These are phyloP conservation scores for Himalopsyche tibetana DNA, from an alignment of 2,888 invertebrate genomes.

Conservation along the genomic window DNA sequence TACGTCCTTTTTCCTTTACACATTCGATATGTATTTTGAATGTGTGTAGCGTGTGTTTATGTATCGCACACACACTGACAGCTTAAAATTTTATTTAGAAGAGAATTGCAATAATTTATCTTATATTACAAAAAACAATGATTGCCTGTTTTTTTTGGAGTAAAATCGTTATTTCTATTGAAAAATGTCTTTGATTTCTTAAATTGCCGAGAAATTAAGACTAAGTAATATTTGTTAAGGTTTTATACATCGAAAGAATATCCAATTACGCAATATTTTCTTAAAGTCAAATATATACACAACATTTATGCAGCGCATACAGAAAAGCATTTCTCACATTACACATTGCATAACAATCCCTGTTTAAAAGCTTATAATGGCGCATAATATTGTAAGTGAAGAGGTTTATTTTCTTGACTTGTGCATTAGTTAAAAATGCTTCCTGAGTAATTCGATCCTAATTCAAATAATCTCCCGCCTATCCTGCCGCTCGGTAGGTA, in stretches of 20 bases:
- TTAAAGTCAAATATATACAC: not conserved
- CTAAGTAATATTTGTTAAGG: not conserved
- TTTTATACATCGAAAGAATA: not conserved
- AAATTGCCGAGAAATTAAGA: not conserved
- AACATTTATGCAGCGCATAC: not conserved
- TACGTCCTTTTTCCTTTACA: too few relatives aligned
- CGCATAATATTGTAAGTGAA: slow-evolving; percentile 27
- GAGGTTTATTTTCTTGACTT: slow-evolving; percentile 30
- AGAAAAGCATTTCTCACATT: not conserved
- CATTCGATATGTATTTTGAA: too few relatives aligned
- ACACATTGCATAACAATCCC: slow-evolving; percentile 26
- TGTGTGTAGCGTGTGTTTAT: too few relatives aligned
- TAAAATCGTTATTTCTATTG: too few relatives aligned
- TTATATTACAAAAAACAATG: too few relatives aligned
- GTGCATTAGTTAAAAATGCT: slow-evolving; percentile 45
- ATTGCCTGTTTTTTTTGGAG: too few relatives aligned
- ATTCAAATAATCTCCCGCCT: slow-evolving; percentile 55
- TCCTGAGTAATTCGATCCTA: slow-evolving; percentile 58
- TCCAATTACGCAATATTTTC: not conserved
- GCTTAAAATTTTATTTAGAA: too few relatives aligned
- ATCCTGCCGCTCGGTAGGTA: slow-evolving; percentile 3
- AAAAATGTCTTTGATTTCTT: too few relatives aligned
- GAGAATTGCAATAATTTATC: too few relatives aligned
- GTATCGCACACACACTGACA: too few relatives aligned
- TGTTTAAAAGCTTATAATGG: slow-evolving; percentile 19